These are phyloP conservation scores for Adrianichthys oophorus DNA, from an alignment of 2,797 vertebrate genomes.

Conservation along the genomic window DNA sequence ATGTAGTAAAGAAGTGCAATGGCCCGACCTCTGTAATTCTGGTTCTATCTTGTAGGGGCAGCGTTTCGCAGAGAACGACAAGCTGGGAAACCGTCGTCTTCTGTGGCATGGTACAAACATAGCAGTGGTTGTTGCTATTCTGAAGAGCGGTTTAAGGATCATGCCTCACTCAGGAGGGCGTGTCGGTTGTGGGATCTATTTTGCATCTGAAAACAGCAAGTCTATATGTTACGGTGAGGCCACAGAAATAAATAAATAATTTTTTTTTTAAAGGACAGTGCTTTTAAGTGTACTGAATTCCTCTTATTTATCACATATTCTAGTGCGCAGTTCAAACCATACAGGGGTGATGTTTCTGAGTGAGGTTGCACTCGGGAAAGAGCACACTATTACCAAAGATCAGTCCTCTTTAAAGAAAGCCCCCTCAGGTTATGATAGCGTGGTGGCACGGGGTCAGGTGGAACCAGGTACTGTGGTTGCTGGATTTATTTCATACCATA, in stretches of 20 bases:
- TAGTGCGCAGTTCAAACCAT: constrained; percentile 73
- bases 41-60: constrained; percentile 69
- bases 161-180: constrained; percentile 92
- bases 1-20: not conserved
- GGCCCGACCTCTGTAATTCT: not conserved
- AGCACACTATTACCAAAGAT: constrained; percentile 73
- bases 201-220: constrained; percentile 90
- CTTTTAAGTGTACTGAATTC: no score
- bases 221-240: constrained; percentile 87
- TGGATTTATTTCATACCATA: not conserved
- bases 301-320: constrained; percentile 5
- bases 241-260: no score
- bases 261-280: not conserved
- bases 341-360: constrained; percentile 90
- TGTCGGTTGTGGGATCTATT: constrained; percentile 90
- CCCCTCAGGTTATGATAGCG: constrained; percentile 79
- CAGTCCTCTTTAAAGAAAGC: constrained; percentile 65
- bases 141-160: constrained; percentile 90
- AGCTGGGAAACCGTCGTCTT: constrained; percentile 84
- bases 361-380: constrained; percentile 88
- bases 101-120: constrained; percentile 93
- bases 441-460: constrained; percentile 80
- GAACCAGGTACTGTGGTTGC: constrained; percentile 81
- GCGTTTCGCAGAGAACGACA: constrained; percentile 74
- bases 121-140: constrained; percentile 88